Percentiles rank a stretch among this genome's conserved stretches.
Conservation (phyloP, 2,888 invertebrate species). For the Epiperipatus broadwayi region DNA sequence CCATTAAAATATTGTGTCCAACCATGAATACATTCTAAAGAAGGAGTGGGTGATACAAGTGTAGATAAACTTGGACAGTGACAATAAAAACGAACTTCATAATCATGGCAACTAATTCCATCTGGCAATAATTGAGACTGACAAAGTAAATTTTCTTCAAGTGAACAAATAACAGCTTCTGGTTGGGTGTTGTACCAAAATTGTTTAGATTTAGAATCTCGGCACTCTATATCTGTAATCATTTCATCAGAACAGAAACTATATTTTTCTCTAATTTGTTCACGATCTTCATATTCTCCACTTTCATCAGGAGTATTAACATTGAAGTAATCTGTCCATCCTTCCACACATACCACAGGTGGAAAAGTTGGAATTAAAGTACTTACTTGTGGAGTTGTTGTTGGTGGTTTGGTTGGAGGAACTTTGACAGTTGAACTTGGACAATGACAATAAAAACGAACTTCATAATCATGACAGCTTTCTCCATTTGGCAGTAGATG, state of each 20-base stretch:
- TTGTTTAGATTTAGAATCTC: conserved; percentile 17
- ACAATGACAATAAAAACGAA: conserved; percentile 25
- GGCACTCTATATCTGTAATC: conserved; percentile 17
- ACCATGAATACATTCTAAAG: conserved; percentile 19
- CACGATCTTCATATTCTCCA: conserved; percentile 18
- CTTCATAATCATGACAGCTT: conserved; percentile 26
- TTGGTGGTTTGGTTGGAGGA: neutral
- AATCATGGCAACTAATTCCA: conserved; percentile 20
- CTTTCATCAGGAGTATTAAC: conserved; percentile 14
- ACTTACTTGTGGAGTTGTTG: neutral
- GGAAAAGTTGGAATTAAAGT: conserved; percentile 5
- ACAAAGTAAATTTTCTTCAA: conserved; percentile 16
- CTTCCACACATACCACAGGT: conserved; percentile 15
- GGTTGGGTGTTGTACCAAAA: conserved; percentile 5
- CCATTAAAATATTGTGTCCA: conserved; percentile 27
- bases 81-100: conserved; percentile 24
- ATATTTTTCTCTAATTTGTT: conserved; percentile 13
- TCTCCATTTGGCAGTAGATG: too few species aligned
- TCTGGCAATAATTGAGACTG: conserved; percentile 12
- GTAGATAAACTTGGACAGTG: too few species aligned
- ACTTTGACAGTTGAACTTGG: too few species aligned
- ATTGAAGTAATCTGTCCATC: conserved; percentile 18
- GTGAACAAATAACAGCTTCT: conserved; percentile 16
- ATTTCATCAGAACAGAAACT: conserved; percentile 16
- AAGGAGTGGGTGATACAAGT: too few species aligned